Evolutionary conservation across 1,140 invertebrate species (phyloP).

Genomic region (Cylas formicarius): DNA sequence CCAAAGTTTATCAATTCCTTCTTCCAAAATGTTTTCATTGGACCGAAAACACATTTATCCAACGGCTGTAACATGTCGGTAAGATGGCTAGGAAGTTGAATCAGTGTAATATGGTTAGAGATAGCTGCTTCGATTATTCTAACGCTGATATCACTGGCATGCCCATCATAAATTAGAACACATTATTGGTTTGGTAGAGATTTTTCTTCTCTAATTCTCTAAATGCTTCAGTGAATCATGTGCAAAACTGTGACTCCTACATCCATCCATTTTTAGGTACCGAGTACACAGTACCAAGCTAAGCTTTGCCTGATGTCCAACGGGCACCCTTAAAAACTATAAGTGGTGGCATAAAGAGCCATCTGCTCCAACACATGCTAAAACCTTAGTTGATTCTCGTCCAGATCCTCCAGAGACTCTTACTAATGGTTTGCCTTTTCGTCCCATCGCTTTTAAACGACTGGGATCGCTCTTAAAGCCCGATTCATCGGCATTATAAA

Average conservation of each 20-base stretch:
- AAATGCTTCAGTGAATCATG: slow-evolving; percentile 27
- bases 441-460: slow-evolving; percentile 13
- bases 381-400: slow-evolving; percentile 30
- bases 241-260: slow-evolving; percentile 30
- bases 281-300: slow-evolving; percentile 34
- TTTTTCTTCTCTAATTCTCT: slow-evolving; percentile 2
- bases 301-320: slow-evolving; percentile 30
- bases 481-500: slow-evolving; percentile 20
- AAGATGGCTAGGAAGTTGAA: slow-evolving; percentile 21
- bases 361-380: slow-evolving; percentile 32
- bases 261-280: slow-evolving; percentile 37
- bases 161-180: slow-evolving; percentile 18
- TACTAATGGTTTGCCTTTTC: slow-evolving; percentile 28
- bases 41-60: slow-evolving; percentile 21
- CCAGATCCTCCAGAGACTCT: slow-evolving; percentile 33
- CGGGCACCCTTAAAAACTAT: slow-evolving; percentile 35
- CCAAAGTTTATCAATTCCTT: slow-evolving; percentile 15
- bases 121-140: slow-evolving; percentile 15
- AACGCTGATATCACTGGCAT: slow-evolving; percentile 18
- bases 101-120: slow-evolving; percentile 11
- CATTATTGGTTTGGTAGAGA: slow-evolving; percentile 13
- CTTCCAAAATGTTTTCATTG: slow-evolving; percentile 19
- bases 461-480: slow-evolving; percentile 16
- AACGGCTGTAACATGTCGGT: slow-evolving; percentile 18
- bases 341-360: slow-evolving; percentile 31